These are phyloP conservation scores for Actinia equina DNA, from an alignment of 64 coral and sea anemone genomes.

Conservation along the genomic window DNA sequence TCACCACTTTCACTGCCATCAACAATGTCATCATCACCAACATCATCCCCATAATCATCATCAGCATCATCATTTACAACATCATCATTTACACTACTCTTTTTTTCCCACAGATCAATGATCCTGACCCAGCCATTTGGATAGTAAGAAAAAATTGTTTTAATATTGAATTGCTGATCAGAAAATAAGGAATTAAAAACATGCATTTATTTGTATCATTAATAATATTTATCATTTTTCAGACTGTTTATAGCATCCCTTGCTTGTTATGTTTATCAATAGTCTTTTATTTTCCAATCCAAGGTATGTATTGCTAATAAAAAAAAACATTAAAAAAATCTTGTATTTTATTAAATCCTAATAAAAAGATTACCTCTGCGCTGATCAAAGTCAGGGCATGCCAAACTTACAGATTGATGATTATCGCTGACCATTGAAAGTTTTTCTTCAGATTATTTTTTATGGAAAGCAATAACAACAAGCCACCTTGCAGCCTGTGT, in stretches of 20 bases:
- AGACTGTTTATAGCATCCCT: conserved; percentile 52
- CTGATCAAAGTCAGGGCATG: neutral
- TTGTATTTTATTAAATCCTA: too few relatives aligned
- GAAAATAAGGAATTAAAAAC: neutral
- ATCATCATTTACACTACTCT: neutral
- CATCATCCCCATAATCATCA: too few relatives aligned
- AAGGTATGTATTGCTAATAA: conserved; percentile 17
- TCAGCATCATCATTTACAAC: too few relatives aligned
- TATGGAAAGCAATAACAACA: conserved; percentile 33
- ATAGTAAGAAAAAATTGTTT: conserved; percentile 15
- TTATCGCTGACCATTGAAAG: neutral
- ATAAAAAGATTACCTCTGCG: too few relatives aligned
- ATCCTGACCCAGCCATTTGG: conserved; percentile 63
- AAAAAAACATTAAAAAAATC: too few relatives aligned
- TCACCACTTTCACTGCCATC: neutral
- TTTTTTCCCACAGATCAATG: conserved; percentile 38
- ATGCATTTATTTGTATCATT: neutral
- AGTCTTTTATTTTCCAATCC: conserved; percentile 21
- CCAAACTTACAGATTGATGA: neutral
- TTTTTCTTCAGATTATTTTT: conserved; percentile 32
- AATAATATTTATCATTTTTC: neutral
- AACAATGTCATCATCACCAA: neutral
- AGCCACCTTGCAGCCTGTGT: conserved; percentile 30
- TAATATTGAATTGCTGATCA: too few relatives aligned
- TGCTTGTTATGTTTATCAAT: conserved; percentile 30